Evolutionary conservation across 2,113 vertebrate species (phyloP), one percentile per base, ranked within the genome.

Genomic region (Chunga burmeisteri): DNA sequence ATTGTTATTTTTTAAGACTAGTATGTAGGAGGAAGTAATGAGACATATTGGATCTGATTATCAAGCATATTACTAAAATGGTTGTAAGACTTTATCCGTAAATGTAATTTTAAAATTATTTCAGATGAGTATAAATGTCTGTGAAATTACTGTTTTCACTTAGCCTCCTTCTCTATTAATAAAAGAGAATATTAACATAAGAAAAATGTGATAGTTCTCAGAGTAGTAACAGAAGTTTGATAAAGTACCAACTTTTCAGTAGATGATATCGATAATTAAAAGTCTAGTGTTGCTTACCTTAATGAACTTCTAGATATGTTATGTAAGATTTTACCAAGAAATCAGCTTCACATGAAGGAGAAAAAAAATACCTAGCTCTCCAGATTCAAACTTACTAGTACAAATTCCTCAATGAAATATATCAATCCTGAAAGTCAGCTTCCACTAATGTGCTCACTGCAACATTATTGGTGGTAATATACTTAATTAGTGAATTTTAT

Each of bases 351-450:
- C 84, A 89, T 59, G 7, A 80, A 67, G 29, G 16, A 90, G 74
- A 73, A 83, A 96, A 96, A 97, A 91, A 78, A 95, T 46, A 88
- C 67, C 66, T 44, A 47, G 2, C 15, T 85, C 86, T 98, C 62
- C 58, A 46, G 70, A 88, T 75, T 90, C 70, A 72, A 75, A 56
- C 13, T 22, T 56, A 58, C 29, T 89, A 87, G 96, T 91, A 94
- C 96, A 12, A 97, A 96, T 79, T 97, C 94, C 88, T 96, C 93
- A 50, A 96, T 95, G 96, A 98, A 98, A 97, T 97, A 90, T 96
- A 98, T 97, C 97, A 98, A 29, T 97, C 93, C 91, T 97, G 95
- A 96, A 96, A 96, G 97, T 97, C 96, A 96, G 89, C 90, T 95
- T 92, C 94, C 90, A 94, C 71, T 97, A 95, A 97, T 96, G 94